Evolutionary conservation across 2,888 invertebrate genomes (phyloP).

Genomic region (Venustoraphidia nigricollis): DNA sequence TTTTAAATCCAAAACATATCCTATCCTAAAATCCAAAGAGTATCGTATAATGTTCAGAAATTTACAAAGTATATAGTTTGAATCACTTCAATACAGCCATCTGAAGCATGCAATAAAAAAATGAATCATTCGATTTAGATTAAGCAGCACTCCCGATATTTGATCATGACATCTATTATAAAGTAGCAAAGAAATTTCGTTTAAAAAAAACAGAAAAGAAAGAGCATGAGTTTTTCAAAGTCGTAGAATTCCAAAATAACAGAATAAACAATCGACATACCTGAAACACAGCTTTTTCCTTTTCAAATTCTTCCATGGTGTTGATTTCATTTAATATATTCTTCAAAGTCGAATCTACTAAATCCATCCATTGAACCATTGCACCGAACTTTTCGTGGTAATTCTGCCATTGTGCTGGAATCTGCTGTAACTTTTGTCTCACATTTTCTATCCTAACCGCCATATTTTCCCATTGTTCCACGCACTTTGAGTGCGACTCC

Average conservation of each 20-base stretch:
- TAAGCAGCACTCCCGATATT: too few species aligned
- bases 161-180: too few species aligned
- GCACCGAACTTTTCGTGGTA: slow-evolving; percentile 67
- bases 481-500: slow-evolving; percentile 49
- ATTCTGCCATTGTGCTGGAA: slow-evolving; percentile 81
- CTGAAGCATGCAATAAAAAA: slow-evolving; percentile 11
- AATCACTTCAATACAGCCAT: slow-evolving; percentile 20
- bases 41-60: too few species aligned
- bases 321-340: slow-evolving; percentile 73
- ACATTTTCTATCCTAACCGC: slow-evolving; percentile 56
- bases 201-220: background rate
- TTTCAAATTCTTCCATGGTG: slow-evolving; percentile 78
- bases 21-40: too few species aligned
- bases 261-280: slow-evolving; percentile 28
- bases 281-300: slow-evolving; percentile 79
- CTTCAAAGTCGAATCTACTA: slow-evolving; percentile 67
- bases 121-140: slow-evolving; percentile 4
- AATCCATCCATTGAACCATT: slow-evolving; percentile 84
- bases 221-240: background rate
- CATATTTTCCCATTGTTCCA: slow-evolving; percentile 60
- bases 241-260: slow-evolving; percentile 10
- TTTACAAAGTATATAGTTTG: too few species aligned
- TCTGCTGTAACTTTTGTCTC: slow-evolving; percentile 58
- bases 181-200: background rate
- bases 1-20: too few species aligned